Conservation (phyloP, 2,113 vertebrate genomes). For the Peromyscus californicus region DNA sequence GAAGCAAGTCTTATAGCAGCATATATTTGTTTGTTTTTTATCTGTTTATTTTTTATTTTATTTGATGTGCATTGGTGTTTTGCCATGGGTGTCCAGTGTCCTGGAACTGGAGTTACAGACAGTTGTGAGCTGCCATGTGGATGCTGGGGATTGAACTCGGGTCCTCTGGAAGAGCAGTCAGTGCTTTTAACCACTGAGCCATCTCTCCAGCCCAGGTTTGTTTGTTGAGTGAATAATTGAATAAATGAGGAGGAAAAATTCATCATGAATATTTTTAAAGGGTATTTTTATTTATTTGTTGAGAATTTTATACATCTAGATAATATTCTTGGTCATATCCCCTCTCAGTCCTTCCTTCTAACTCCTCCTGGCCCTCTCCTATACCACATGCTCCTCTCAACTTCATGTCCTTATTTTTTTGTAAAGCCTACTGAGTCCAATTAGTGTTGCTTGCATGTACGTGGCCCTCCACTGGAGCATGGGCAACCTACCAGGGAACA, state of each 20-base stretch:
- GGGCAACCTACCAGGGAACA: neutral
- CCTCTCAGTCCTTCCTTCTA: too few relatives aligned
- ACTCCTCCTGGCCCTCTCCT: neutral
- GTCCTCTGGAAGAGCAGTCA: too few relatives aligned
- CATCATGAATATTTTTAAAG: neutral
- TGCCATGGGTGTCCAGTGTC: too few relatives aligned
- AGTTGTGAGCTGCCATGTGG: too few relatives aligned
- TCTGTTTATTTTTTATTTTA: too few relatives aligned
- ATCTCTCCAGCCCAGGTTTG: too few relatives aligned
- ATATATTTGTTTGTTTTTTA: neutral
- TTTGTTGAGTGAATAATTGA: constrained; percentile 43
- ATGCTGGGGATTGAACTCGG: too few relatives aligned
- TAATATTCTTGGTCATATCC: neutral
- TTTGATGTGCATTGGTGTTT: too few relatives aligned
- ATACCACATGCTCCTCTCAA: neutral
- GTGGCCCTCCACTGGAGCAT: neutral
- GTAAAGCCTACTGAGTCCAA: neutral
- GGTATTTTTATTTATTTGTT: neutral
- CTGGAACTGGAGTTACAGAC: too few relatives aligned
- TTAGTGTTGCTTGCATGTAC: neutral
- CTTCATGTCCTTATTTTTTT: neutral
- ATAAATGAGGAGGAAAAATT: neutral
- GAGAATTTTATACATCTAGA: neutral
- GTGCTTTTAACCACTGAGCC: too few relatives aligned
- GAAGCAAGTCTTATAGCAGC: neutral